Evolutionary conservation across 2,797 vertebrate genomes (phyloP).

Genomic region (Halcyon badia): DNA sequence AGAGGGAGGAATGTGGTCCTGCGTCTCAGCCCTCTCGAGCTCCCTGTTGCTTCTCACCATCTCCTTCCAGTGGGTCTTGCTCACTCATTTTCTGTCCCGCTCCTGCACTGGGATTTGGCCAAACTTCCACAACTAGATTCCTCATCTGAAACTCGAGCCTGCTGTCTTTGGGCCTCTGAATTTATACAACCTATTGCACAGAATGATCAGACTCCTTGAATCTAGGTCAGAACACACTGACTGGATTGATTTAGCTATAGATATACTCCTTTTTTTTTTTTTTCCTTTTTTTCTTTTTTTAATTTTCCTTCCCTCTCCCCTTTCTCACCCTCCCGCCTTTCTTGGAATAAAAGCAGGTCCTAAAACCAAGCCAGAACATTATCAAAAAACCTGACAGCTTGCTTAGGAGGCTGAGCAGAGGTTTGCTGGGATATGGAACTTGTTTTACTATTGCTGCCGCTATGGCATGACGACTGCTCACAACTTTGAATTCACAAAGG

Average conservation of each 20-base stretch:
- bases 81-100: neutral
- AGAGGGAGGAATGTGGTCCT: neutral
- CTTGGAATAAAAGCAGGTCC: constrained; percentile 54
- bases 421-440: constrained; percentile 50
- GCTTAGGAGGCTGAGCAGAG: constrained; percentile 12
- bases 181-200: constrained; percentile 57
- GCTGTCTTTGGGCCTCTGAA: constrained; percentile 56
- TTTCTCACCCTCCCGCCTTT: neutral
- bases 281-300: neutral
- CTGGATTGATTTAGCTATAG: constrained; percentile 64
- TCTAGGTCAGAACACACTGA: constrained; percentile 71
- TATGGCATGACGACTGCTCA: constrained; percentile 30
- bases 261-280: neutral
- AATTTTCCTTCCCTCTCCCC: constrained; percentile 19
- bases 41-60: neutral
- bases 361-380: constrained; percentile 51
- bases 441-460: constrained; percentile 47
- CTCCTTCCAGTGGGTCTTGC: constrained; percentile 2
- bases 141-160: constrained; percentile 68
- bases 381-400: constrained; percentile 45
- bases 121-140: constrained; percentile 39
- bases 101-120: constrained; percentile 33
- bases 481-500: constrained; percentile 59
- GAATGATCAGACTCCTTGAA: constrained; percentile 55
- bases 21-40: neutral